phyloP scores from a whole-genome alignment of 2,888 invertebrate species.

The Agrochola circellaris region DNA sequence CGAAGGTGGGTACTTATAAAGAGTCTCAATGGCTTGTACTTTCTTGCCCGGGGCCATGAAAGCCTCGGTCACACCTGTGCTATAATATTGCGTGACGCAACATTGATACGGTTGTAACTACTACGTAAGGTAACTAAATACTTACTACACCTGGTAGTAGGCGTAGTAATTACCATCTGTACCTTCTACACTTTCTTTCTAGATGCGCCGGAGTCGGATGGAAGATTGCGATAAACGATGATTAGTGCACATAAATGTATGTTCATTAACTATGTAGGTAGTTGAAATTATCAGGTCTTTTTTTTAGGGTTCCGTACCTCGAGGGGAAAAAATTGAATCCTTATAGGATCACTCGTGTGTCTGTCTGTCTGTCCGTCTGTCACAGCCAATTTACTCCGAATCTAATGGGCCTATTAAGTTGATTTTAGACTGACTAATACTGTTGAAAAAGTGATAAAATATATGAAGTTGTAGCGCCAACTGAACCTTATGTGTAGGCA shows the following conservation, averaged over 20 bases:
- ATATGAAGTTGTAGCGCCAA: too few species aligned
- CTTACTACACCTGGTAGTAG: constrained; percentile 10
- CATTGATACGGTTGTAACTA: constrained; percentile 11
- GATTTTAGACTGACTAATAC: too few species aligned
- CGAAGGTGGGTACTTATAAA: neutral
- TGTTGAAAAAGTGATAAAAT: too few species aligned
- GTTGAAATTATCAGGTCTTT: neutral
- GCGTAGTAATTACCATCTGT: constrained; percentile 13
- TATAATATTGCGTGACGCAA: constrained; percentile 41
- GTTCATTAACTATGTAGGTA: neutral
- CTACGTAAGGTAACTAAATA: constrained; percentile 13
- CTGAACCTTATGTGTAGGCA: too few species aligned
- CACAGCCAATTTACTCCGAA: too few species aligned
- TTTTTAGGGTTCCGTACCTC: too few species aligned
- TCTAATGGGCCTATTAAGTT: too few species aligned
- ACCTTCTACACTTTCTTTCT: neutral
- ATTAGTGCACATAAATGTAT: too few species aligned
- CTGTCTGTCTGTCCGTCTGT: too few species aligned
- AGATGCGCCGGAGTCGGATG: neutral
- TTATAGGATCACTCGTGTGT: too few species aligned
- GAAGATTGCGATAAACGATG: neutral
- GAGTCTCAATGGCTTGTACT: constrained; percentile 39
- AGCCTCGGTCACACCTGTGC: constrained; percentile 52
- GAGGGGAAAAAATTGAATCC: too few species aligned
- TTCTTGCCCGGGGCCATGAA: constrained; percentile 57